phyloP scores from a whole-genome alignment of 2,888 invertebrate genomes.

The Drosophila mayaguana region DNA sequence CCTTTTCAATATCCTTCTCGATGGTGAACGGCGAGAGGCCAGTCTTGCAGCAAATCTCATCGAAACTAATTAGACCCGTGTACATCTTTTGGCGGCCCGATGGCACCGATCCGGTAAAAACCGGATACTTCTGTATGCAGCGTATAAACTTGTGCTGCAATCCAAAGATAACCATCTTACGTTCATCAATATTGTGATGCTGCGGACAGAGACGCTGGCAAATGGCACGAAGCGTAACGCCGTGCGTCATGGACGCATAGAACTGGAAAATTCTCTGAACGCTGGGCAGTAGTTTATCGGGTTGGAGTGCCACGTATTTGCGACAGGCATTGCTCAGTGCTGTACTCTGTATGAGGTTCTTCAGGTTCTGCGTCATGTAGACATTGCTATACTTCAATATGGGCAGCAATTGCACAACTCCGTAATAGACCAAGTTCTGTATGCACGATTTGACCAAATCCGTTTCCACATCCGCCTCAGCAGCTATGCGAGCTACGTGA shows the following conservation, averaged over 20 bases:
- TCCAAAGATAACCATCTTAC: constrained; percentile 87
- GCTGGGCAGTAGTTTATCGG: constrained; percentile 80
- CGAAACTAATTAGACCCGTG: constrained; percentile 92
- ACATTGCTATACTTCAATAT: constrained; percentile 94
- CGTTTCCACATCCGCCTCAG: constrained; percentile 96
- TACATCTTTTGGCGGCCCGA: constrained; percentile 88
- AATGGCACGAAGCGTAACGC: constrained; percentile 89
- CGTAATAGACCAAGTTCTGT: constrained; percentile 94
- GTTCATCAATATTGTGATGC: constrained; percentile 84
- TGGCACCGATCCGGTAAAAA: constrained; percentile 85
- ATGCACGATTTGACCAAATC: constrained; percentile 97
- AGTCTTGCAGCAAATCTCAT: constrained; percentile 96
- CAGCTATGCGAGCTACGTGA: constrained; percentile 95
- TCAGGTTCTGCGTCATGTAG: constrained; percentile 92
- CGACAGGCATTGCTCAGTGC: constrained; percentile 90
- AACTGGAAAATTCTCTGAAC: constrained; percentile 85
- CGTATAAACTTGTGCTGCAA: constrained; percentile 87
- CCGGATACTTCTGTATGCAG: constrained; percentile 87
- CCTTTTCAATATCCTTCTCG: constrained; percentile 93
- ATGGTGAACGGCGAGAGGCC: constrained; percentile 90
- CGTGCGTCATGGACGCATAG: constrained; percentile 90
- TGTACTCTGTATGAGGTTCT: constrained; percentile 88
- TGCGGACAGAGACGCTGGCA: constrained; percentile 90
- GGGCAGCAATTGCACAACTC: constrained; percentile 90
- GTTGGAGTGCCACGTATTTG: constrained; percentile 83